These are phyloP conservation scores for Monoplex corrugatus DNA, from an alignment of 2,888 invertebrate species.

Conservation along the genomic window DNA sequence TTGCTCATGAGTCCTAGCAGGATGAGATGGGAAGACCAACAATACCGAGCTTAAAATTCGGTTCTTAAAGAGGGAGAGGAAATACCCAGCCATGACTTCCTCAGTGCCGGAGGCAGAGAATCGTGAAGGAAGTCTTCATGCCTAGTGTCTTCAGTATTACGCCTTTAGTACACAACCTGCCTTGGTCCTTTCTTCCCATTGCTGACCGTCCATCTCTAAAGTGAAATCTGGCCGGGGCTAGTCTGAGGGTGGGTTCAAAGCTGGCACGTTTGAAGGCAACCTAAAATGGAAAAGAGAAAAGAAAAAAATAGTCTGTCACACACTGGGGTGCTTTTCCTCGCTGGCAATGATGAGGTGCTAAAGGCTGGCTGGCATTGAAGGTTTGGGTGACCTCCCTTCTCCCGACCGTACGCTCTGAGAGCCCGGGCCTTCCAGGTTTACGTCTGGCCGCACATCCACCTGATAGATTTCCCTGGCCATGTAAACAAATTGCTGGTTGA, in stretches of 20 bases:
- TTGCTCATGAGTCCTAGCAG: slow-evolving; percentile 40
- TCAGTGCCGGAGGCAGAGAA: not conserved
- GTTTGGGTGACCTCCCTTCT: slow-evolving; percentile 33
- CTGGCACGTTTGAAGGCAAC: slow-evolving; percentile 2
- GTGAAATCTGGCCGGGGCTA: slow-evolving; percentile 36
- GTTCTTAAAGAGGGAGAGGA: not conserved
- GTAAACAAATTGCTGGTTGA: slow-evolving; percentile 45
- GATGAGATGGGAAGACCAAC: slow-evolving; percentile 27
- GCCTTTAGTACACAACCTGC: slow-evolving; percentile 38
- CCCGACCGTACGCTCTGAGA: slow-evolving; percentile 37
- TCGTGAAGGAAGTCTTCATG: slow-evolving; percentile 33
- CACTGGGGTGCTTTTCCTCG: slow-evolving; percentile 39
- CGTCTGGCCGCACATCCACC: slow-evolving; percentile 29
- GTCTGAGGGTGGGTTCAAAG: slow-evolving; percentile 15
- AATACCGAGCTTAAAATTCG: not conserved
- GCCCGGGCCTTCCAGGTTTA: slow-evolving; percentile 44
- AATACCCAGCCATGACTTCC: slow-evolving; percentile 16
- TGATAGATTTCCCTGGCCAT: slow-evolving; percentile 48
- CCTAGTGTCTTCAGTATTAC: slow-evolving; percentile 23
- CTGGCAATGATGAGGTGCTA: slow-evolving; percentile 40
- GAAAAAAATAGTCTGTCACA: slow-evolving; percentile 27
- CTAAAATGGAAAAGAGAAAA: slow-evolving; percentile 20
- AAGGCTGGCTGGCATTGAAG: slow-evolving; percentile 40
- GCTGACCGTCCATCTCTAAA: slow-evolving; percentile 35
- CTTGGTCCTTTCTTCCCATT: slow-evolving; percentile 32